Base-by-base conservation (phyloP, 1,140 invertebrate species). In the Drosophila takahashii region DNA sequence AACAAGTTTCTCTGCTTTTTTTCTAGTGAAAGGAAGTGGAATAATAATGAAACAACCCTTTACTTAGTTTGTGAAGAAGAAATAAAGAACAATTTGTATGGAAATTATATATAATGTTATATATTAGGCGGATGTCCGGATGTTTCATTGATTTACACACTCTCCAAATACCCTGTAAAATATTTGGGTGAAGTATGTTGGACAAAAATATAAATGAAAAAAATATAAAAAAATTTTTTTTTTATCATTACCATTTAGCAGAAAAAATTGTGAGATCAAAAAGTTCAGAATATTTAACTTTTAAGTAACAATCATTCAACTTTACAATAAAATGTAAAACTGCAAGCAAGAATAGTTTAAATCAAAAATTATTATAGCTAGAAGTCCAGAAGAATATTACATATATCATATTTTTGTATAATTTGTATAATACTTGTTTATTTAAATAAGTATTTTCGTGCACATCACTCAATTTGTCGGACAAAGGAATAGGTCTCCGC, bases 111-210 rank as follows among this genome's bases (percentile, higher is more conserved):
- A 65, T 67, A 81, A 69, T 75, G 51, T 89, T 69, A 89, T 74
- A 65, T 83, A 83, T 79, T 61, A 65, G 62, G 29, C 74, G 79
- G 84, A 87, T 71, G 76, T 87, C 84, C 84, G 83, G 50, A 67
- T 69, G 58, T 76, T 48, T 64, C 64, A 62, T 77, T 74, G 77
- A 85, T 66, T 70, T 85, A 77, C 67, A 74, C 59, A 65, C 62
- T 65, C 13, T 13, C 1, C 13, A n/a, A 22, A 56, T 56, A 56
- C 41, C 62, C 50, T 56, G 7, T 10, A 36, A 1, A 10, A n/a
- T 4, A 5, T 0, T 0, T 2, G 0, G 0, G 0, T 13, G 1
- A 32, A 27, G 61, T 62, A 45, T 61, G 13, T 26, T 3, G 3
- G 0, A 7, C 27, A 16, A 4, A 2, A 45, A 10, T 22, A 2